These are phyloP conservation scores for Molothrus aeneus DNA, from an alignment of 2,797 vertebrate species.

Conservation along the genomic window DNA sequence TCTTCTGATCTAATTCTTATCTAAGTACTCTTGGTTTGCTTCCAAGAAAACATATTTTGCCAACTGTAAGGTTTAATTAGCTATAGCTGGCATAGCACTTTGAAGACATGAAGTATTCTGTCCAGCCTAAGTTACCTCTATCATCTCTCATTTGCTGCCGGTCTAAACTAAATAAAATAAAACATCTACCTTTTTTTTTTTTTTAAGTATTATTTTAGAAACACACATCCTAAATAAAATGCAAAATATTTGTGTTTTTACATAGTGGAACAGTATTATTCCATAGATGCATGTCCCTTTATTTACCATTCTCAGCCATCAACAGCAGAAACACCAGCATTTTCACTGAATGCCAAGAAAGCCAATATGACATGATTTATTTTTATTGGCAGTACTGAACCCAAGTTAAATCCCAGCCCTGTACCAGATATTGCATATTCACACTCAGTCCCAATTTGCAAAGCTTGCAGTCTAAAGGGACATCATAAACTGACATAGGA, in stretches of 20 bases:
- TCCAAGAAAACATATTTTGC: not conserved
- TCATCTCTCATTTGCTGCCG: not conserved
- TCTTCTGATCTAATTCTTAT: not conserved
- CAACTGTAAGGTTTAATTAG: constrained; percentile 14
- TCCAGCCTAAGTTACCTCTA: not conserved
- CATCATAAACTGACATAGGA: not conserved
- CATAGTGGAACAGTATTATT: not conserved
- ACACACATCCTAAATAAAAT: not conserved
- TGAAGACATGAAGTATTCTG: not conserved
- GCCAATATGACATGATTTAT: not conserved
- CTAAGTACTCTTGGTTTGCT: not conserved
- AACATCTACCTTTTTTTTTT: not conserved
- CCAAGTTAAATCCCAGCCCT: not conserved
- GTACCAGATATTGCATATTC: not conserved
- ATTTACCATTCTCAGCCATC: not conserved
- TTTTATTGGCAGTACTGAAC: not conserved
- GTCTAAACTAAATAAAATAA: not conserved
- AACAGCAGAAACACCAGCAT: not conserved
- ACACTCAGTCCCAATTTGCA: not conserved
- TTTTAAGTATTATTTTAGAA: not conserved
- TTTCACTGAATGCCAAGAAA: not conserved
- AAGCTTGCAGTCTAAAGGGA: not conserved
- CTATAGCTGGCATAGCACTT: not conserved
- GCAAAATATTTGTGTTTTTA: not conserved
- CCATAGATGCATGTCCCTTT: not conserved